Evolutionary conservation across 1,140 invertebrate genomes (phyloP).

Genomic region (Charaxes varanes): DNA sequence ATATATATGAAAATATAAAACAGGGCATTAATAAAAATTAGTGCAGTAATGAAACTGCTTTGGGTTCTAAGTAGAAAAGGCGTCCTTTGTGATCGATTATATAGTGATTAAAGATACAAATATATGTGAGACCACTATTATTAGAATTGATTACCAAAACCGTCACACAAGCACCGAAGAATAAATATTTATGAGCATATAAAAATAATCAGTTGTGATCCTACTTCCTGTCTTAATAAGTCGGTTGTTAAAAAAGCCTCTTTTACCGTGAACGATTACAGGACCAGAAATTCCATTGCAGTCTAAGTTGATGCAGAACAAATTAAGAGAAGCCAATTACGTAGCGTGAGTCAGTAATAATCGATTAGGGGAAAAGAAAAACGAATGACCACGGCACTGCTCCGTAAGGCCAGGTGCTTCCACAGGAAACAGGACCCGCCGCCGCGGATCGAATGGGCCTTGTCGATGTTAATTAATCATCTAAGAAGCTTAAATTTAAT

Average conservation of each 20-base stretch:
- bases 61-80: no score
- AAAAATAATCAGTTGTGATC: no score
- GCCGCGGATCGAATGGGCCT: slow-evolving; percentile 46
- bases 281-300: background rate
- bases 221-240: no score
- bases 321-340: slow-evolving; percentile 57
- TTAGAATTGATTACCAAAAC: no score
- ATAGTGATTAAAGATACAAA: no score
- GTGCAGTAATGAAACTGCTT: no score
- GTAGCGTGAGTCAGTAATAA: slow-evolving; percentile 52
- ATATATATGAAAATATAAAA: no score
- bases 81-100: no score
- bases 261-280: background rate
- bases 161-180: no score
- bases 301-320: slow-evolving; percentile 33
- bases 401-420: slow-evolving; percentile 27
- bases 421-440: slow-evolving; percentile 46
- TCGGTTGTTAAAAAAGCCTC: background rate
- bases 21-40: no score
- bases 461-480: slow-evolving; percentile 67
- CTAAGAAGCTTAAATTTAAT: slow-evolving; percentile 33
- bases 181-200: no score
- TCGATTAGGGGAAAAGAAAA: slow-evolving; percentile 45
- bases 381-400: slow-evolving; percentile 33
- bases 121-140: no score